Evolutionary conservation across 2,113 vertebrate genomes (phyloP).

Genomic region (Verasper variegatus): DNA sequence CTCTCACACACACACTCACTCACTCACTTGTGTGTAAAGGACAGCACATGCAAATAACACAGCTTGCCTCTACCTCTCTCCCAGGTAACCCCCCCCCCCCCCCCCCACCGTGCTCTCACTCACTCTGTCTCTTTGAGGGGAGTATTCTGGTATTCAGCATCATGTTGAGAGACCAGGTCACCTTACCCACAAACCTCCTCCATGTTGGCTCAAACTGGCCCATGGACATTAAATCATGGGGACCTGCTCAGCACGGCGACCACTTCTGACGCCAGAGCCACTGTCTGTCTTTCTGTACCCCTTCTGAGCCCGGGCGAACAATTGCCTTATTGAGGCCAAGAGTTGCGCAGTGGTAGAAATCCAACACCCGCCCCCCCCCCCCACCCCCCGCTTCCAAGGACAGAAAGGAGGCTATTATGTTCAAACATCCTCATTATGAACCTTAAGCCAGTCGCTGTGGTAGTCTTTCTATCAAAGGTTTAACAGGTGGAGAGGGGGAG

Average conservation of each 20-base stretch:
- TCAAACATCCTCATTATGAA: constrained; percentile 80
- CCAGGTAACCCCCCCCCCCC: constrained; percentile 12
- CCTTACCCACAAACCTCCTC: constrained; percentile 50
- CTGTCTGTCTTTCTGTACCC: constrained; percentile 56
- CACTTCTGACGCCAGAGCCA: constrained; percentile 58
- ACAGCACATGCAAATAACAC: constrained; percentile 68
- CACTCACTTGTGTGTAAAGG: constrained; percentile 48
- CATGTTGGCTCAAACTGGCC: constrained; percentile 59
- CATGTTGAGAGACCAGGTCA: constrained; percentile 64
- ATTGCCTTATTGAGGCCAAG: constrained; percentile 75
- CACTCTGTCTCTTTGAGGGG: constrained; percentile 48
- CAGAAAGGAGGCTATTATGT: constrained; percentile 79
- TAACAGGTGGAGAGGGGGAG: constrained; percentile 72
- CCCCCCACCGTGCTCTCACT: constrained; percentile 14
- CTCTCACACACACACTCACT: constrained; percentile 1
- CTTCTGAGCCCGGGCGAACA: constrained; percentile 67
- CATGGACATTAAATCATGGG: constrained; percentile 60
- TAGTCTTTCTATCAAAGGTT: constrained; percentile 77
- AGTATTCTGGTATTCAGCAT: constrained; percentile 50
- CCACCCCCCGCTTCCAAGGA: constrained; percentile 39
- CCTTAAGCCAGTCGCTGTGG: constrained; percentile 67
- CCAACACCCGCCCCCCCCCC: constrained; percentile 60
- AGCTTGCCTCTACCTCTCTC: constrained; percentile 25
- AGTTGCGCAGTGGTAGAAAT: constrained; percentile 73
- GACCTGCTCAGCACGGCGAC: constrained; percentile 64